Base-by-base conservation (phyloP, 2,888 invertebrate genomes). In the Bhutanitis thaidina region DNA sequence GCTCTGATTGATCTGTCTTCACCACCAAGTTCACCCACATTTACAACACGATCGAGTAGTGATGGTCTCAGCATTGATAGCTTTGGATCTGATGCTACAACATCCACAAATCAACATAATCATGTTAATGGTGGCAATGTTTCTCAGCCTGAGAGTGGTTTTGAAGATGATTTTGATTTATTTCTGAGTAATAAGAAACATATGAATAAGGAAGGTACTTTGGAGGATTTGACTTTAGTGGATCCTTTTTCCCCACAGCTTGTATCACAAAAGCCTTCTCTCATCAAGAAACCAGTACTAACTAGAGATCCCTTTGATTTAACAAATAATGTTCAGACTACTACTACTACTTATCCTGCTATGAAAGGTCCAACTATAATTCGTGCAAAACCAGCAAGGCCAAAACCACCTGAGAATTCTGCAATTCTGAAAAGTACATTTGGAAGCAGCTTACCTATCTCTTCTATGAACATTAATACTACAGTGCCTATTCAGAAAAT, bases 141-240 rank as follows among this genome's bases (percentile, higher is more conserved):
- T 7, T 94, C 94, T 3, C 93, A 94, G 69, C 92, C 93, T 37
- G 94, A 94, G 71, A 94, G 94, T 78, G 94, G 95, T 3, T 96
- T 96, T 71, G 96, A 96, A 76, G 96, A 95, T 82, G 95, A 96
- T 72, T 95, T 94, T 73, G 94, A 95, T 70, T 86, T 93, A 39
- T 92, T 93, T 64, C 86, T 93, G 3, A 81, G 81, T 59, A 74
- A 87, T 55, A 80, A 82, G 64, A 91, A 86, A 64, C 70, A 68
- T 40, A 61, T 76, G 27, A 65, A 70, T 64, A 78, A 82, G 67
- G 80, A 83, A 8, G 78, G 82, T 37, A 84, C 82, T 8, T 73
- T 88, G 44, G 91, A 92, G 64, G 91, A 91, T 53, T 91, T 92
- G 77, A 77, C 82, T 45, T 58, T 76, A 13, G 65, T 81, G 37